Evolutionary conservation across 2,113 vertebrate species (phyloP).

Genomic region (Hylia prasina): DNA sequence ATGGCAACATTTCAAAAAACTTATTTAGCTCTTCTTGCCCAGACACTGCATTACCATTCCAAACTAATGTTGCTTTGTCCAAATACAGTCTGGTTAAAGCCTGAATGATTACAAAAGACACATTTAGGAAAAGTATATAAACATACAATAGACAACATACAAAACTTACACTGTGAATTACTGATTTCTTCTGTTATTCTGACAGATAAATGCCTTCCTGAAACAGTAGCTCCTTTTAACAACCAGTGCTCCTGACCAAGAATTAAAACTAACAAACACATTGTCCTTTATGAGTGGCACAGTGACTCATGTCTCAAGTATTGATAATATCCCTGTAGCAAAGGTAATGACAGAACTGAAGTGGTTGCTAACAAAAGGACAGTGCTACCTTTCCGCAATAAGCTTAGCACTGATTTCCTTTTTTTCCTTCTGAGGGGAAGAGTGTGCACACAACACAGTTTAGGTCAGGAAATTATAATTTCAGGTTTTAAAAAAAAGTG

Average conservation of each 20-base stretch:
- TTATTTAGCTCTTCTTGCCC: constrained; percentile 88
- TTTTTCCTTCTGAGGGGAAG: neutral
- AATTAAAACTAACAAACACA: neutral
- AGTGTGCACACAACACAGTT: neutral
- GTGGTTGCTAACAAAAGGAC: neutral
- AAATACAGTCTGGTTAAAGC: constrained; percentile 89
- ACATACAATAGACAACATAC: neutral
- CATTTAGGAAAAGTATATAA: neutral
- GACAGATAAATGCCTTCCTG: neutral
- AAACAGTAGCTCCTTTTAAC: neutral
- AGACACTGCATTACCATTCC: constrained; percentile 93
- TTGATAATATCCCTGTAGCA: neutral
- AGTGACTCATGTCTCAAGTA: neutral
- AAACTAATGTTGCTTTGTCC: constrained; percentile 91
- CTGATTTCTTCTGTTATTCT: neutral
- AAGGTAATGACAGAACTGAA: neutral
- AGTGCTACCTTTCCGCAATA: neutral
- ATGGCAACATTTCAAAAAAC: constrained; percentile 95
- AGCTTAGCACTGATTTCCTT: neutral
- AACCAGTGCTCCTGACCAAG: neutral
- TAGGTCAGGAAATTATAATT: neutral
- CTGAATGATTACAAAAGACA: constrained; percentile 49
- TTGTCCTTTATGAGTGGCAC: neutral
- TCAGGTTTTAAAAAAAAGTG: neutral
- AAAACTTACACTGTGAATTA: neutral